Percentiles rank a stretch among this genome's conserved stretches.
These are phyloP conservation scores for Ischnus inquisitorius DNA, from an alignment of 2,888 invertebrate species.

Conservation along the genomic window DNA sequence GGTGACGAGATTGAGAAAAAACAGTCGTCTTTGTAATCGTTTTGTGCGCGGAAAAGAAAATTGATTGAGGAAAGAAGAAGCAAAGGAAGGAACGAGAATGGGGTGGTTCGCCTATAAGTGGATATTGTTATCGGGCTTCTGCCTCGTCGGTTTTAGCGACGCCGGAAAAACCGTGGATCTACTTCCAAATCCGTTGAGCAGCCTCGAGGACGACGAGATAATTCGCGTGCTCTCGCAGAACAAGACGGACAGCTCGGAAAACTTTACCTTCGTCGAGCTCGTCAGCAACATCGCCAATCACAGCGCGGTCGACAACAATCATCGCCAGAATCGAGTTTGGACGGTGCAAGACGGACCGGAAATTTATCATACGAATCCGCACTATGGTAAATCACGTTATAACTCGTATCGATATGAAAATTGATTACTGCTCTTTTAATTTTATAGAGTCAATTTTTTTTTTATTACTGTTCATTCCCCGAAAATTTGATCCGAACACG, in stretches of 20 bases:
- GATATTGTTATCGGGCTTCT: constrained; percentile 47
- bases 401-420: neutral
- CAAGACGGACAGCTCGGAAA: constrained; percentile 72
- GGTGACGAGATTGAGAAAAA: neutral
- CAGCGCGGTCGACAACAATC: constrained; percentile 59
- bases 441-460: too few species aligned
- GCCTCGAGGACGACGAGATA: constrained; percentile 80
- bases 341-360: constrained; percentile 50
- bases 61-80: constrained; percentile 41
- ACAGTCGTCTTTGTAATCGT: constrained; percentile 1
- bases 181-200: constrained; percentile 64
- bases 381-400: constrained; percentile 78
- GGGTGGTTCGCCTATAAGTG: constrained; percentile 57
- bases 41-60: constrained; percentile 21
- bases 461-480: too few species aligned
- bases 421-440: neutral
- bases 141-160: constrained; percentile 34
- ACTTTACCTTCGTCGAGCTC: constrained; percentile 79
- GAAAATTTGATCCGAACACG: too few species aligned
- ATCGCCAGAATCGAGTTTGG: constrained; percentile 53
- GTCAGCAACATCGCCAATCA: constrained; percentile 73
- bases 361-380: constrained; percentile 73
- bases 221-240: constrained; percentile 77
- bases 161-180: constrained; percentile 78
- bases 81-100: too few species aligned